phyloP scores from a whole-genome alignment of 2,888 invertebrate genomes.

The Marronus borbonicus region DNA sequence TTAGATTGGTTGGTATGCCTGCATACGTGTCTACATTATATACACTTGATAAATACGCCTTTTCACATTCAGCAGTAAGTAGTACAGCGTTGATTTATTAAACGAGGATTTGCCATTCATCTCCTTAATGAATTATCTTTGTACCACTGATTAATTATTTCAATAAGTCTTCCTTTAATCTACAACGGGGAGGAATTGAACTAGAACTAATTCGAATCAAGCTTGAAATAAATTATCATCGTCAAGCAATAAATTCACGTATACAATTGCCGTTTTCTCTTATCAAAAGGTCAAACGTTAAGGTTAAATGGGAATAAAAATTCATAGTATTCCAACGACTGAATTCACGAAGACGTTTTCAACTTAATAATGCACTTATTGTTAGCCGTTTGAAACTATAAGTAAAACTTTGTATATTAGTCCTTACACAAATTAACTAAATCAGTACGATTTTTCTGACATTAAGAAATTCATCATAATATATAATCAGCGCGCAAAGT shows the following conservation, averaged over 20 bases:
- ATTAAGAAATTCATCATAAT: too few relatives aligned
- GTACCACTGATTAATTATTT: conserved; percentile 22
- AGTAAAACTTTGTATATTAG: too few relatives aligned
- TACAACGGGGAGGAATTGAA: neutral
- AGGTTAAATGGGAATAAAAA: conserved; percentile 14
- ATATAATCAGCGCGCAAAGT: too few relatives aligned
- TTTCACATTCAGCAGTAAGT: neutral
- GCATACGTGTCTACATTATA: too few relatives aligned
- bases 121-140: conserved; percentile 18
- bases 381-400: too few relatives aligned
- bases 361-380: too few relatives aligned
- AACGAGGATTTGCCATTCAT: conserved; percentile 7
- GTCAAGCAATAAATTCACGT: neutral
- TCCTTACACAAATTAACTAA: too few relatives aligned
- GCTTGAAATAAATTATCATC: conserved; percentile 26
- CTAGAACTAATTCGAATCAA: conserved; percentile 25
- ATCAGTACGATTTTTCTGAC: too few relatives aligned
- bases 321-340: neutral
- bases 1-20: too few relatives aligned
- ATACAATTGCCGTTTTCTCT: neutral
- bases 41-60: neutral
- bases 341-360: neutral
- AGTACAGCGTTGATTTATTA: neutral
- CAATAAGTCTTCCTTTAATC: conserved; percentile 23
- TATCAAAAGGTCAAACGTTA: conserved; percentile 4